Conservation (phyloP, 2,888 invertebrate species). For the Lathronympha strigana region DNA sequence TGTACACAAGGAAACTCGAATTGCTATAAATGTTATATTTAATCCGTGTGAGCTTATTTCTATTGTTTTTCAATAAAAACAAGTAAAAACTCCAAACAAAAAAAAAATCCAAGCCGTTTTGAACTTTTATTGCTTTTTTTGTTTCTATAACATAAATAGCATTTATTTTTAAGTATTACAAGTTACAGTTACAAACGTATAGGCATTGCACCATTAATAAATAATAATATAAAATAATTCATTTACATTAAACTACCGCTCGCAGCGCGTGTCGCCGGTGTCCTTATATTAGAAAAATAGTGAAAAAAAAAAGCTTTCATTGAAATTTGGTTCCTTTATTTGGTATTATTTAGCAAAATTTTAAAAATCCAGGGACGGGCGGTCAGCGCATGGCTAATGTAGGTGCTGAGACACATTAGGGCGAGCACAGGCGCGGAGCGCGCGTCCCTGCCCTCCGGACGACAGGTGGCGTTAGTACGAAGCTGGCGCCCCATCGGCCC, state of each 20-base stretch:
- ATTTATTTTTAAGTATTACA: constrained; percentile 82
- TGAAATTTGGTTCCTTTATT: constrained; percentile 80
- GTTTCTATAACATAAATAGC: constrained; percentile 83
- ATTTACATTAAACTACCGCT: constrained; percentile 76
- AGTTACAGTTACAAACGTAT: constrained; percentile 83
- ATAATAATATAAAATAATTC: constrained; percentile 82
- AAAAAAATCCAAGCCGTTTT: constrained; percentile 71
- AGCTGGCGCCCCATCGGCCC: neutral
- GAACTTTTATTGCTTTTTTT: constrained; percentile 83
- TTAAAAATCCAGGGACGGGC: constrained; percentile 70
- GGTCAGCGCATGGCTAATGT: constrained; percentile 70
- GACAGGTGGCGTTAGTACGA: constrained; percentile 54
- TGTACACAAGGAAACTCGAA: constrained; percentile 34
- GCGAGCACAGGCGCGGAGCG: constrained; percentile 74
- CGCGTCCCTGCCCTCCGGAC: constrained; percentile 66
- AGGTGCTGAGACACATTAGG: constrained; percentile 75
- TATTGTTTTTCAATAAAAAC: constrained; percentile 42
- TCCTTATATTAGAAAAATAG: constrained; percentile 76
- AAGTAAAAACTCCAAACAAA: constrained; percentile 45
- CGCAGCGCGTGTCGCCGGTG: constrained; percentile 71
- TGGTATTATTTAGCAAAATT: constrained; percentile 71
- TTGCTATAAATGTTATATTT: constrained; percentile 40
- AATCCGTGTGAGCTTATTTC: constrained; percentile 38
- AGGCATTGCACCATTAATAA: constrained; percentile 81
- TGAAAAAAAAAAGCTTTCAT: constrained; percentile 72